phyloP scores from a whole-genome alignment of 2,797 vertebrate genomes.

The Squalus acanthias region DNA sequence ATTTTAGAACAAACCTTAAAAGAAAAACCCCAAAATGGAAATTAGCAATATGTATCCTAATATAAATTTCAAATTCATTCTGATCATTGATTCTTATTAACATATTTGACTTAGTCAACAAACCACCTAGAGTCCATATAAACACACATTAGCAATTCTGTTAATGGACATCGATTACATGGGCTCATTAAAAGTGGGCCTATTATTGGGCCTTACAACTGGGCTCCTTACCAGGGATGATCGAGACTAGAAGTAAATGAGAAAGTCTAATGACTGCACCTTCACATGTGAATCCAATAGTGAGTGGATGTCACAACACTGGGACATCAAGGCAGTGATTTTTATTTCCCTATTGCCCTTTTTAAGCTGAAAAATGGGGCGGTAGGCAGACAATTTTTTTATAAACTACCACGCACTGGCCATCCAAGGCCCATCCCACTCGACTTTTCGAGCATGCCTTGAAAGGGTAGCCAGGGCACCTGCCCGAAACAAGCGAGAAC shows the following conservation, averaged over 20 bases:
- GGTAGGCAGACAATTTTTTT: too few species aligned
- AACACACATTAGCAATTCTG: not conserved
- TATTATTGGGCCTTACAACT: not conserved
- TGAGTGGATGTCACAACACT: not conserved
- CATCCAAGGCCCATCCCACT: not conserved
- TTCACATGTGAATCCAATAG: not conserved
- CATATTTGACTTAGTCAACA: not conserved
- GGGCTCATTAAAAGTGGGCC: not conserved
- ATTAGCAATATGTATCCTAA: not conserved
- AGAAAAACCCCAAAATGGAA: not conserved
- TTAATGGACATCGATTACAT: conserved; percentile 1
- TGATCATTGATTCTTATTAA: not conserved
- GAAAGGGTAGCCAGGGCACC: not conserved
- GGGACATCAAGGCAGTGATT: not conserved
- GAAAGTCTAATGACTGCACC: not conserved
- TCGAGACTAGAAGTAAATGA: not conserved
- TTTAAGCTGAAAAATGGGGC: not conserved
- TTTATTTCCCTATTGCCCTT: not conserved
- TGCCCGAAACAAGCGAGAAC: not conserved
- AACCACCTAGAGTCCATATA: not conserved
- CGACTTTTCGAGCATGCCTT: not conserved
- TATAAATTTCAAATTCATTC: not conserved
- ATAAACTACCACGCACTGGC: not conserved
- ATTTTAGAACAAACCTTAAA: not conserved
- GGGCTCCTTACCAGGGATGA: not conserved